These are phyloP conservation scores for Leucophenga maculata DNA, from an alignment of 2,888 invertebrate species.

Conservation along the genomic window DNA sequence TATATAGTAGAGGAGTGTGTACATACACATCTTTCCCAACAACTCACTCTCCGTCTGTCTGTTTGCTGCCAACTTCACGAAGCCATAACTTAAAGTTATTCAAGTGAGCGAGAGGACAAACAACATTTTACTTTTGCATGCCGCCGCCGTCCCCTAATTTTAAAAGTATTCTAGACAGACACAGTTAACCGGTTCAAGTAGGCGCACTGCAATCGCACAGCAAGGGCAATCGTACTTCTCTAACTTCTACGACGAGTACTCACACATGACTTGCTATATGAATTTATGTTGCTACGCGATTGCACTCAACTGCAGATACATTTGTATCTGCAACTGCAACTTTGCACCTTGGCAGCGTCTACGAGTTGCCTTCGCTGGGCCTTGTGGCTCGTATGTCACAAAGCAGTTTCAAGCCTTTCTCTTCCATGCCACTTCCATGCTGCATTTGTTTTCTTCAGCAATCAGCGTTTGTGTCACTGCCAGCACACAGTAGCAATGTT, in stretches of 20 bases:
- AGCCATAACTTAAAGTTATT: too few relatives aligned
- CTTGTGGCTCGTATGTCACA: constrained; percentile 16
- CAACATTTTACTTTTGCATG: too few relatives aligned
- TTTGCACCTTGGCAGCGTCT: constrained; percentile 20
- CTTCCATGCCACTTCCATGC: too few relatives aligned
- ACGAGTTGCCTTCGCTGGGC: constrained; percentile 1
- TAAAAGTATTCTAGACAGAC: too few relatives aligned
- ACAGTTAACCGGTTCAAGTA: constrained; percentile 23
- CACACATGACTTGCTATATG: too few relatives aligned
- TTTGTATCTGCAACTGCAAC: constrained; percentile 6
- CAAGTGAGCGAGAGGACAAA: too few relatives aligned
- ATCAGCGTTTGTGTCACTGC: constrained; percentile 24
- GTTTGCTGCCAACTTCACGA: too few relatives aligned
- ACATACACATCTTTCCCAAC: background rate
- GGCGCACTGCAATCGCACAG: background rate
- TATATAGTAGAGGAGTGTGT: constrained; percentile 7
- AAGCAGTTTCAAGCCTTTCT: background rate
- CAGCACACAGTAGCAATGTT: background rate
- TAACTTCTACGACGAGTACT: too few relatives aligned
- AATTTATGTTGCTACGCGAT: too few relatives aligned
- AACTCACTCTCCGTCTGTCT: background rate
- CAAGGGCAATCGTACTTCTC: constrained; percentile 18
- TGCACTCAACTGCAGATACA: background rate
- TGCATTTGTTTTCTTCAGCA: background rate
- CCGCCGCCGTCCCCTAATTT: too few relatives aligned